Base-by-base conservation (phyloP, 1,140 invertebrate species). In the Lycorma delicatula region DNA sequence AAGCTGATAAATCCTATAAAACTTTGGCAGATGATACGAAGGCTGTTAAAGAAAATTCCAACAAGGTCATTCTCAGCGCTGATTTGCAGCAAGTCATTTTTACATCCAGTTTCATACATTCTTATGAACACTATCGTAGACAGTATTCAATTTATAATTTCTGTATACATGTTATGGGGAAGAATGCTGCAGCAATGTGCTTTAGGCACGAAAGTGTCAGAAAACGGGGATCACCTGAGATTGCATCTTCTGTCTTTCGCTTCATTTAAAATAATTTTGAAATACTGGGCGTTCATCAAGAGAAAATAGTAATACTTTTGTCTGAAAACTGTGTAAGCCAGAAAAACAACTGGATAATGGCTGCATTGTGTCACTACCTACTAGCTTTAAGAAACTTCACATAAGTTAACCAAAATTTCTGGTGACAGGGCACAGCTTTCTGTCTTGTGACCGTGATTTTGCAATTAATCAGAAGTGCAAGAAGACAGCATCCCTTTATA, bases 301-400 rank as follows among this genome's bases (percentile, higher is more conserved):
- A 48, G 48, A 58, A 61, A 28, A 63, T 22, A n/a, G 49, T 66
- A 6, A 49, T 61, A 7, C 12, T 66, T 11, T 66, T 63, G 63
- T 61, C 51, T 26, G 64, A 66, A 50, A 13, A 56, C 25, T 61
- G 63, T 47, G 49, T 55, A 1, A 54, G 55, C 5, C 64, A 66
- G 36, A 64, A 64, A 31, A 64, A 64, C 25, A 66, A 66, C 44
- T 66, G 48, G 53, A 38, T 31, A n/a, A 51, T 54, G 4, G 12
- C 61, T 11, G 25, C 20, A 3, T 29, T 58, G 31, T 50, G 56
- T 13, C 23, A 12, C 3, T 58, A 52, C 38, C 36, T 64, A 25
- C 28, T 64, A 1, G 12, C 13, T 13, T 26, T 41, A 38, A 49
- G 41, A n/a, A 54, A 56, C 20, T 64, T 64, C 28, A 61, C 63